These are phyloP conservation scores for Myotis davidii DNA, from an alignment of 2,113 vertebrate genomes.

Conservation along the genomic window DNA sequence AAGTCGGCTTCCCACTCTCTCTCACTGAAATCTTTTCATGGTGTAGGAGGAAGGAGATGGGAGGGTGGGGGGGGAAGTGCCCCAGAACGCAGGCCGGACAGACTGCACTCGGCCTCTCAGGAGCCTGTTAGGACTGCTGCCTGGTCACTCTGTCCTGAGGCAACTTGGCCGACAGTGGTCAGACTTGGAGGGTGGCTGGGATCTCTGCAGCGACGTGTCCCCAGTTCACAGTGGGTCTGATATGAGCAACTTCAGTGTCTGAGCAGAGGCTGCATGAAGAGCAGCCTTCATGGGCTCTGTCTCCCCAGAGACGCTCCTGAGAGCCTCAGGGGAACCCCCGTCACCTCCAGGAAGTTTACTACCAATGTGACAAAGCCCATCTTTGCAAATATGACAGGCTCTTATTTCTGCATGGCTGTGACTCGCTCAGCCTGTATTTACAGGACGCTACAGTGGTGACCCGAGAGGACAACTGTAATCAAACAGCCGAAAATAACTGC, in stretches of 20 bases:
- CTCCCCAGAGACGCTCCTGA: neutral
- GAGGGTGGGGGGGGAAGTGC: too few species aligned
- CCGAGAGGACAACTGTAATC: constrained; percentile 82
- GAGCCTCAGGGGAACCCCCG: neutral
- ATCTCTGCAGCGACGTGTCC: accelerated
- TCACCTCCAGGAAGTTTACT: neutral
- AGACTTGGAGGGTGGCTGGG: too few species aligned
- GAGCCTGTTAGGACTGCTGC: neutral
- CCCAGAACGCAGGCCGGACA: neutral
- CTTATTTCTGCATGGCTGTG: constrained; percentile 25
- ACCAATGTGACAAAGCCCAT: neutral
- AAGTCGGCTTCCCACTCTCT: neutral
- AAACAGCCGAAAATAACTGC: constrained; percentile 85
- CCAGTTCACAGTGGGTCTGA: neutral
- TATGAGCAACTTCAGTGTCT: neutral
- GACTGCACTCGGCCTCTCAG: too few species aligned
- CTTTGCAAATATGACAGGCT: neutral
- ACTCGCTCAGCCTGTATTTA: constrained; percentile 75
- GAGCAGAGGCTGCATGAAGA: neutral
- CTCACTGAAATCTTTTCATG: neutral
- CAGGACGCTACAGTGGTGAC: constrained; percentile 66
- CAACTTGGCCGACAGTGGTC: accelerated
- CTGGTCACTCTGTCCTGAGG: too few species aligned
- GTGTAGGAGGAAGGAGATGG: neutral
- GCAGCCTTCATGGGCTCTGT: neutral